Evolutionary conservation across 2,888 invertebrate genomes (phyloP), one percentile per base, ranked within the genome.

Genomic region (Drosophila sordidula): DNA sequence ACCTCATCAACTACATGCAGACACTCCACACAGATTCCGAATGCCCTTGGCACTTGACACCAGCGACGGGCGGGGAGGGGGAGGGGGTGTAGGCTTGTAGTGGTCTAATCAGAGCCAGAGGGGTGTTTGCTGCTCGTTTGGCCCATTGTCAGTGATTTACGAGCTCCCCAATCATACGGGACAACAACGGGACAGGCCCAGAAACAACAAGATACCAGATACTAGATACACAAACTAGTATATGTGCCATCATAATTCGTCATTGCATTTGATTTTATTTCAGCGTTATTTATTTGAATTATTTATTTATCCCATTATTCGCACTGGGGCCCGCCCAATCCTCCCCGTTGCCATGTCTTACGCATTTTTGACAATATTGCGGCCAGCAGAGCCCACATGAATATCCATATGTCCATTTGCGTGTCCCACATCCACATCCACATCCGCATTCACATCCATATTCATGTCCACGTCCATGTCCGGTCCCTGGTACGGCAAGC

Each of bases 201-300:
- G 6, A 22, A 18, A 47, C 42, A 81, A 57, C 54, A 61, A 50
- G 66, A 63, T 52, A 55, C 59, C 51, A 18, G 16, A 39, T 25
- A 18, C n/a, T 29, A 18, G 12, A 18, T 16, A 9, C 8, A 34
- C 12, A n/a, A 12, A 39, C 4, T 1, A 11, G 32, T 14, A 12
- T 29, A 71, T 59, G 61, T 47, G 79, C 71, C 79, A 75, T 80
- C 89, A 90, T 84, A 90, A 90, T 90, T 90, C 87, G 85, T 91
- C 91, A 91, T 90, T 91, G 87, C 87, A 83, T 87, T 88, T 89
- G 79, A 87, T 83, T 87, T 83, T 81, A 84, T 83, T 83, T 80
- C 87, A 54, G 84, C 78, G 86, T 83, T 87, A 83, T 84, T 84
- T 84, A 83, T 87, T 81, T 84, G 87, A 73, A 84, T 84, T 81